Evolutionary conservation across 2,888 invertebrate genomes (phyloP), one percentile per base, ranked within the genome.

Genomic region (Sarcophaga rosellei): DNA sequence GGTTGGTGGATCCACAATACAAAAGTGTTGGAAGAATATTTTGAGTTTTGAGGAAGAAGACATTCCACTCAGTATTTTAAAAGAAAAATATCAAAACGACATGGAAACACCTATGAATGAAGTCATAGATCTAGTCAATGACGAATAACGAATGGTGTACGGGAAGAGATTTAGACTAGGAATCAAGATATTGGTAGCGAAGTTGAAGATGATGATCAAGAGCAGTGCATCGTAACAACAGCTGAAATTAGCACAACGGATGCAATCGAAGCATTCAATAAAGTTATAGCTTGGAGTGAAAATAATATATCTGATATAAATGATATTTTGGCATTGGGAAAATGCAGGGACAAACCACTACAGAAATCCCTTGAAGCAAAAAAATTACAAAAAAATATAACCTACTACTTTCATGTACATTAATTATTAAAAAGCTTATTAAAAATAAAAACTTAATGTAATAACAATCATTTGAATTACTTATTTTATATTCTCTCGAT

Each of bases 21-120:
- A 47, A 47, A 45, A 68, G 68, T 68, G 68, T 68, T 68, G 68
- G 68, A 68, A 68, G 68, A 68, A 68, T 45, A 68, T 68, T 68
- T 45, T 68, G 45, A 68, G 45, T 45, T 68, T 68, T 68, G 47
- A 47, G 68, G 45, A 68, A 68, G 68, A 68, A 44, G 68, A 68
- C 68, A 68, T 68, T 68, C 68, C 68, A 47, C 45, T 68, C 45
- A 68, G 68, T 68, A 68, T 68, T 68, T 68, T 45, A 68, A 68
- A 68, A 68, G 47, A 68, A 68, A 68, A 68, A n/a, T 68, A 45
- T 68, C n/a, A n/a, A n/a, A n/a, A n/a, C n/a, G n/a, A n/a, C n/a
- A n/a, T n/a, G n/a, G n/a, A n/a, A n/a, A n/a, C n/a, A n/a, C n/a
- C n/a, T n/a, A n/a, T n/a, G n/a, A n/a, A n/a, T n/a, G n/a, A n/a